Base-by-base conservation (phyloP, 2,888 invertebrate genomes). In the Arge pagana region DNA sequence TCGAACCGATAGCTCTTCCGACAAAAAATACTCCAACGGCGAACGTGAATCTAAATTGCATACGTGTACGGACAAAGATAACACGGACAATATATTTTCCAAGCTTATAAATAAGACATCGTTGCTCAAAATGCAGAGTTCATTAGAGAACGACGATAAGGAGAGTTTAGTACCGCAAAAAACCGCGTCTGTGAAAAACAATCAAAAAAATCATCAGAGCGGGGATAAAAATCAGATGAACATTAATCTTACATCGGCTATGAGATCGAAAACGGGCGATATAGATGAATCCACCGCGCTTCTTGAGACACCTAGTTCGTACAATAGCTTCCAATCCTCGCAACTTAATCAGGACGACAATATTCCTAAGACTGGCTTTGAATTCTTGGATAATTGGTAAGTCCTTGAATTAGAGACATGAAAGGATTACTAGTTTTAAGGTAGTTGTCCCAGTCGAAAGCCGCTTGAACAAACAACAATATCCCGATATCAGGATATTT, bases 331-430 rank as follows among this genome's bases (percentile, higher is more conserved):
- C 48, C 71, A 72, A 49, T 71, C 71, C 10, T 69, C 74, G 4
- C 67, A 70, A 30, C 58, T 66, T 3, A 71, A 65, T 65, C 67
- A 72, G 49, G 72, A 77, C 24, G 69, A 70, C 30, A 67, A 70
- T 54, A 80, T 82, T 63, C 82, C 82, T 59, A 82, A 81, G 70
- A 81, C 81, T 56, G 81, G 81, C 40, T 82, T 81, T 63, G 82
- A 81, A 63, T 81, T 82, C 68, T 72, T 82, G 40, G 81, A 81
- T 63, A 81, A 82, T 62, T 82, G 82, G 82, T 81, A 80, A 74
- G 31, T n/a, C 15, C 5, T 6, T 23, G n/a, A 33, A 23, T 13
- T 7, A 30, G 42, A 28, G 28, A 42, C n/a, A 33, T 35, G 18
- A n/a, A 18, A 6, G 13, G 18, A 33, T 19, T 15, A 45, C 18